Conservation (phyloP, 2,113 vertebrate species). For the Siniperca knerii region DNA sequence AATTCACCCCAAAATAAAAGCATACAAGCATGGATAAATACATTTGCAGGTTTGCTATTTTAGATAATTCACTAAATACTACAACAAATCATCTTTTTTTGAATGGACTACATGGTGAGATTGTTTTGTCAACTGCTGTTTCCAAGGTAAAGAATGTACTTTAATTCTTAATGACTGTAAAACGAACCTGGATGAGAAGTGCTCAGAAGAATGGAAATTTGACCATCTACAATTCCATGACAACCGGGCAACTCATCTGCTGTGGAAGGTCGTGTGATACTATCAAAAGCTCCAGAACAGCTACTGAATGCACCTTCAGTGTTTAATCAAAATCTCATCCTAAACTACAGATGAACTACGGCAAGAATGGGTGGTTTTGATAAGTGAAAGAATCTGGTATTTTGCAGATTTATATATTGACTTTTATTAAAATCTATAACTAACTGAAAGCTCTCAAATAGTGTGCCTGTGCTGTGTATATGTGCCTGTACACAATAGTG, state of each 20-base stretch:
- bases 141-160: neutral
- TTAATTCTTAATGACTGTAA: too few species aligned
- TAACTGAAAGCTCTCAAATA: neutral
- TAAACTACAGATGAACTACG: neutral
- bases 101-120: neutral
- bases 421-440: neutral
- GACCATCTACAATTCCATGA: neutral
- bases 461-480: neutral
- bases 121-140: neutral
- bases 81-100: neutral
- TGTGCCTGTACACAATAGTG: neutral
- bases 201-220: too few species aligned
- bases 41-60: neutral
- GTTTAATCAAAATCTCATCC: neutral
- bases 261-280: neutral
- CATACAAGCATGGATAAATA: neutral
- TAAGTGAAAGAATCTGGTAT: neutral
- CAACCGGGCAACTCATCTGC: neutral
- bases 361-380: neutral
- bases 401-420: neutral
- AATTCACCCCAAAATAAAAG: constrained; percentile 10
- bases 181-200: too few species aligned
- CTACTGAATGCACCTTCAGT: neutral
- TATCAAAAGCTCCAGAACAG: neutral
- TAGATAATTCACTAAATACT: neutral